Percentiles rank a stretch among this genome's conserved stretches.
phyloP scores from a whole-genome alignment of 2,797 vertebrate genomes.

The Schizopygopsis pylzovi region DNA sequence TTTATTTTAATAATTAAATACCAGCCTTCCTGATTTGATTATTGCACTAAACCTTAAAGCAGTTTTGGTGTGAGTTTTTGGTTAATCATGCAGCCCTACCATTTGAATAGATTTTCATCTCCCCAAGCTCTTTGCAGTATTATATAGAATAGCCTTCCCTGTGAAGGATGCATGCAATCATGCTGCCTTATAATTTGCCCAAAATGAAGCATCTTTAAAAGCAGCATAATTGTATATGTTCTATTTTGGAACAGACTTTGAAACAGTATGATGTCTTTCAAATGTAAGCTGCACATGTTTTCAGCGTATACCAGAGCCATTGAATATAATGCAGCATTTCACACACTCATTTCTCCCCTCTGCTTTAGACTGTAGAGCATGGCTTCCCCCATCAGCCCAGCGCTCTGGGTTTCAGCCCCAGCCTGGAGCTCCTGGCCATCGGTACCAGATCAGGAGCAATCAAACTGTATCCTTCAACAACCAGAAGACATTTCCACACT shows the following conservation, averaged over 20 bases:
- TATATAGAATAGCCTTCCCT: not conserved
- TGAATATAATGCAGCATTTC: not conserved
- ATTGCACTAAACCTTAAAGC: too few species aligned
- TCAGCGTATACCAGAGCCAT: not conserved
- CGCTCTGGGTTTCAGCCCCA: conserved; percentile 89
- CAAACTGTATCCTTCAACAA: conserved; percentile 91
- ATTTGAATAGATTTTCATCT: not conserved
- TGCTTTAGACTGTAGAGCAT: conserved; percentile 91
- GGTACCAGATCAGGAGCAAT: conserved; percentile 95
- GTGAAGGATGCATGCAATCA: not conserved
- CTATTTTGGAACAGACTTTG: not conserved
- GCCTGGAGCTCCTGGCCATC: conserved; percentile 90
- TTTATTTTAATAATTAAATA: not conserved
- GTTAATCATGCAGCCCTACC: not conserved
- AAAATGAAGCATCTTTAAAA: conserved; percentile 1
- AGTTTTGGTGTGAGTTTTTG: not conserved
- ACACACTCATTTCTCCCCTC: conserved; percentile 44
- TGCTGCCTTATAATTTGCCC: not conserved
- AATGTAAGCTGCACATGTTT: not conserved
- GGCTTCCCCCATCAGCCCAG: conserved; percentile 98
- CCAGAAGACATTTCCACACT: not conserved
- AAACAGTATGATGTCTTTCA: not conserved
- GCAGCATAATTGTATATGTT: not conserved
- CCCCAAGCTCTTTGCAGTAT: not conserved
- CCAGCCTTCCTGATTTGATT: not conserved